Evolutionary conservation across 2,113 vertebrate genomes (phyloP).

Genomic region (Dipodomys merriami): DNA sequence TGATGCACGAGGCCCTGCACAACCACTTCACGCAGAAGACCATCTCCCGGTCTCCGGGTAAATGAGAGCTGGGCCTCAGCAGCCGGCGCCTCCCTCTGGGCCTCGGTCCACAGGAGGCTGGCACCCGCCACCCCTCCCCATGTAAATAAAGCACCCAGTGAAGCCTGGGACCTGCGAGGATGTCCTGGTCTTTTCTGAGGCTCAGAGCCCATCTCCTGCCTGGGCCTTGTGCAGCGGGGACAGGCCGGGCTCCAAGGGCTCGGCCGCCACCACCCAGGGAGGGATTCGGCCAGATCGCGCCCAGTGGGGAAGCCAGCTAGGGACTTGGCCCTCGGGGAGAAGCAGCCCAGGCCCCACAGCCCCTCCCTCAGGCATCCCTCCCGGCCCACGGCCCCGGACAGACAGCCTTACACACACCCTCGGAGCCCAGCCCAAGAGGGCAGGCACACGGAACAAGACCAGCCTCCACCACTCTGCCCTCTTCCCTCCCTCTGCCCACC

Average conservation of each 20-base stretch:
- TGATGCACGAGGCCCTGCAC: conserved; percentile 69
- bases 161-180: too few species aligned
- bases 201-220: too few species aligned
- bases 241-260: not conserved
- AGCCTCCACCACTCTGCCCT: accelerated
- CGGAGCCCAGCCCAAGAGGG: accelerated
- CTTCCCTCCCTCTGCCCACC: not conserved
- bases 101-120: too few species aligned
- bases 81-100: not conserved
- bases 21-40: conserved; percentile 37
- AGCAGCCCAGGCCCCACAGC: accelerated
- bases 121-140: too few species aligned
- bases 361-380: not conserved
- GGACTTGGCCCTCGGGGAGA: accelerated
- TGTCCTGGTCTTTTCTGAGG: too few species aligned
- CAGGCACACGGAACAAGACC: not conserved
- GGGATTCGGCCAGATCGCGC: too few species aligned
- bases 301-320: too few species aligned
- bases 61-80: conserved; percentile 39
- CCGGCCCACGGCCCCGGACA: not conserved
- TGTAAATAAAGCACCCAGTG: too few species aligned
- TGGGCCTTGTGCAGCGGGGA: not conserved
- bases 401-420: not conserved
- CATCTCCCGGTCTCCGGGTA: conserved; percentile 60
- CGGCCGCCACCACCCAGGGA: accelerated